Percentiles rank a stretch among this genome's conserved stretches.
These are phyloP conservation scores for Ooceraea biroi DNA, from an alignment of 1,140 invertebrate genomes.

Conservation along the genomic window DNA sequence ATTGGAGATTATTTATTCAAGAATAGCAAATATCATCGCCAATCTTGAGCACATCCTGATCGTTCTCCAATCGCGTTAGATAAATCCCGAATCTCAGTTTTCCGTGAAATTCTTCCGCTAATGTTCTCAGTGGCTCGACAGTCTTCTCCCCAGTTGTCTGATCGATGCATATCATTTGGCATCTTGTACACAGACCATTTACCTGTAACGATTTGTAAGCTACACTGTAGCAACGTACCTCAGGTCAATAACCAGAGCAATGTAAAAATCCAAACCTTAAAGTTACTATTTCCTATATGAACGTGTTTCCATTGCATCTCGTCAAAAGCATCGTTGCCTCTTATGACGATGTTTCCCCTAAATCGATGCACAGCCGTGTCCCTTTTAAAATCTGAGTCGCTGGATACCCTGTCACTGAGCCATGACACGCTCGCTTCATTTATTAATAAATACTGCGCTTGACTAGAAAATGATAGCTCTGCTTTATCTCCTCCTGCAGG, in stretches of 20 bases:
- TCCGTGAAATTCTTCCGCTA: conserved; percentile 91
- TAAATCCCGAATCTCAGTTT: conserved; percentile 94
- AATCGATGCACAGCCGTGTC: conserved; percentile 89
- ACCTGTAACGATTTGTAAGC: conserved; percentile 85
- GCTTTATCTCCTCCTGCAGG: conserved; percentile 79
- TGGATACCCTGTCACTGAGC: conserved; percentile 88
- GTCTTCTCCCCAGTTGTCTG: conserved; percentile 93
- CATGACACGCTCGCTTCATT: conserved; percentile 91
- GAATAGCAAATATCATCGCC: conserved; percentile 75
- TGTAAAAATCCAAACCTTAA: conserved; percentile 87
- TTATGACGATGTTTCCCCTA: conserved; percentile 90
- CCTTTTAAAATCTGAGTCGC: conserved; percentile 85
- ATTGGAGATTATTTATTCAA: background rate
- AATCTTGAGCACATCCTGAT: conserved; percentile 74
- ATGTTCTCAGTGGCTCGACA: conserved; percentile 93
- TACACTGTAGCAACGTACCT: conserved; percentile 6
- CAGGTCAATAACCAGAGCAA: background rate
- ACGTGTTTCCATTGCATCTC: conserved; percentile 92
- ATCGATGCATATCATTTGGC: conserved; percentile 98
- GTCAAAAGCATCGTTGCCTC: conserved; percentile 89
- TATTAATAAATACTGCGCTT: conserved; percentile 95
- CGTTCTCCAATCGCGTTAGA: conserved; percentile 79
- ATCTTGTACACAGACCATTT: conserved; percentile 93
- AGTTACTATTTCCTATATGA: conserved; percentile 89
- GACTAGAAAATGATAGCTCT: conserved; percentile 92